Evolutionary conservation across 2,113 vertebrate genomes (phyloP).

Genomic region (Lepidothrix coronata): DNA sequence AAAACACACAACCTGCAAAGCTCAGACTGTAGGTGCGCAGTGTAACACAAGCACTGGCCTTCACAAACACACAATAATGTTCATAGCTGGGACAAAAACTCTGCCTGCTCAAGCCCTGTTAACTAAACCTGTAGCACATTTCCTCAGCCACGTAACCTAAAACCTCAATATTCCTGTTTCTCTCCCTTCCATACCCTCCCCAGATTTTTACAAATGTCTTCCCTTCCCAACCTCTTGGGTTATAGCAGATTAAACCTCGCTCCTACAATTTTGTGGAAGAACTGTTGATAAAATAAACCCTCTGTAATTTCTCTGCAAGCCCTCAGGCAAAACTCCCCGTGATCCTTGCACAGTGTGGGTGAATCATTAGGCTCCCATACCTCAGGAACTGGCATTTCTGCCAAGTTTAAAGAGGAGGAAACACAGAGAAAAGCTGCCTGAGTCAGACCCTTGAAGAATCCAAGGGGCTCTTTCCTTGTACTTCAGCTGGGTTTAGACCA

Average conservation of each 20-base stretch:
- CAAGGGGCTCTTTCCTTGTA: background rate
- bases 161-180: background rate
- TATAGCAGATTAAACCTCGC: background rate
- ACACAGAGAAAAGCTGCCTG: background rate
- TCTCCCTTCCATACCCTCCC: background rate
- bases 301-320: background rate
- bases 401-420: background rate
- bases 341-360: background rate
- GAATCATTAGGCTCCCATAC: background rate
- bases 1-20: background rate
- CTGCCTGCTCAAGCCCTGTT: background rate
- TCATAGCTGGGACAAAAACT: background rate
- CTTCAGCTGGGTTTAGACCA: background rate
- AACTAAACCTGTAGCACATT: background rate
- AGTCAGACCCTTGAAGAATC: conserved; percentile 43
- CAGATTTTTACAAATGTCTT: background rate
- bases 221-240: background rate
- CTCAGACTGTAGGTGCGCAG: accelerated
- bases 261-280: background rate
- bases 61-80: background rate
- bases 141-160: background rate
- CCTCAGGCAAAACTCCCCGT: background rate
- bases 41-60: background rate
- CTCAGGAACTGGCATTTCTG: background rate
- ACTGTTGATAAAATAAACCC: conserved; percentile 8